Evolutionary conservation across 2,888 invertebrate genomes (phyloP).

Genomic region (Acanthosepion pharaonis): DNA sequence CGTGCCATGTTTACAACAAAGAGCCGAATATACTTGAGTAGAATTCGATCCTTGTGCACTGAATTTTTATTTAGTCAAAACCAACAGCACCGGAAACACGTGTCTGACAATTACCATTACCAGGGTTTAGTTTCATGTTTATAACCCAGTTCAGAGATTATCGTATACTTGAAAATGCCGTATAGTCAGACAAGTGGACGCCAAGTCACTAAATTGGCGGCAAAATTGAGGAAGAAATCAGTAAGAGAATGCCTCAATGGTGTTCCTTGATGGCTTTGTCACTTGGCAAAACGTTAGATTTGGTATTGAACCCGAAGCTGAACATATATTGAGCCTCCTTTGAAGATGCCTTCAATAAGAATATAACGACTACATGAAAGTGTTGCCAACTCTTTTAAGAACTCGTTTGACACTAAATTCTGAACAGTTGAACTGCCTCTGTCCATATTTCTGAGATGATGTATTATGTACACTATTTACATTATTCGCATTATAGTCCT

Average conservation of each 20-base stretch:
- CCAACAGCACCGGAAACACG: not conserved
- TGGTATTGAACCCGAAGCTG: not conserved
- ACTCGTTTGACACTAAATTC: not conserved
- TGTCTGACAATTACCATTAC: not conserved
- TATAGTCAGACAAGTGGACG: not conserved
- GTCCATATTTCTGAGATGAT: too few relatives aligned
- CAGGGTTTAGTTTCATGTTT: not conserved
- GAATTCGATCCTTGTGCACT: too few relatives aligned
- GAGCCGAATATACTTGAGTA: too few relatives aligned
- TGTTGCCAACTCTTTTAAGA: not conserved
- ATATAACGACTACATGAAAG: not conserved
- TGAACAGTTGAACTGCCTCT: not conserved
- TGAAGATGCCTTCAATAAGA: not conserved
- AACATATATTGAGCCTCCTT: not conserved
- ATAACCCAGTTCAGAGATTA: not conserved
- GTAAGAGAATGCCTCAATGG: not conserved
- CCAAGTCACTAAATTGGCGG: not conserved
- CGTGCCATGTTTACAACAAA: too few relatives aligned
- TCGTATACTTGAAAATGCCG: too few relatives aligned
- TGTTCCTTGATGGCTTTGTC: slow-evolving; percentile 3
- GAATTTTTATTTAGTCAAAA: too few relatives aligned
- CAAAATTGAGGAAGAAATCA: not conserved
- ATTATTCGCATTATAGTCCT: too few relatives aligned
- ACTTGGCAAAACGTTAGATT: slow-evolving; percentile 7
- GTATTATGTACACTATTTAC: too few relatives aligned